Percentiles rank a stretch among this genome's conserved stretches.
Conservation (phyloP, 2,888 invertebrate genomes). For the Zaprionus bogoriensis region DNA sequence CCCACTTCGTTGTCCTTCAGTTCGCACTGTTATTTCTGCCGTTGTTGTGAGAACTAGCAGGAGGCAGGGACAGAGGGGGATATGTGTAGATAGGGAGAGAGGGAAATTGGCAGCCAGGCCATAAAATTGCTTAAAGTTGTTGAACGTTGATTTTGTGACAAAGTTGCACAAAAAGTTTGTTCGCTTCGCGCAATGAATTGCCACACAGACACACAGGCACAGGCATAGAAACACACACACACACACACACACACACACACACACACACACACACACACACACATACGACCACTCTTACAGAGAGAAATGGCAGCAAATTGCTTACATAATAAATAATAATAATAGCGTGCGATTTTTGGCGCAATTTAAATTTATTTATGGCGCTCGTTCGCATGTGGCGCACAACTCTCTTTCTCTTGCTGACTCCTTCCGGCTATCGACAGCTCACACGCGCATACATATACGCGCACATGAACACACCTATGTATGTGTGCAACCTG, state of each 20-base stretch:
- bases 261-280: not conserved
- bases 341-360: slow-evolving; percentile 76
- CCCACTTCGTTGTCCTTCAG: too few relatives aligned
- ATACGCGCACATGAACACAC: not conserved
- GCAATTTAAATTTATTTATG: slow-evolving; percentile 77
- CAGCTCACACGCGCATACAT: slow-evolving; percentile 21
- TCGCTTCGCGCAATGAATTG: too few relatives aligned
- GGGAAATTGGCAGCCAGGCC: slow-evolving; percentile 16
- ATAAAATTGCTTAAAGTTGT: slow-evolving; percentile 52
- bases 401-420: not conserved
- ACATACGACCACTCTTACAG: not conserved
- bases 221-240: not conserved
- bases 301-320: slow-evolving; percentile 62
- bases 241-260: slow-evolving; percentile 5
- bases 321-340: slow-evolving; percentile 78
- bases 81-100: not conserved
- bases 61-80: not conserved
- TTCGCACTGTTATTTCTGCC: not conserved
- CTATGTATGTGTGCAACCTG: not conserved
- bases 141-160: slow-evolving; percentile 53
- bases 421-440: slow-evolving; percentile 31
- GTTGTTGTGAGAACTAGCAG: not conserved
- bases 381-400: slow-evolving; percentile 44
- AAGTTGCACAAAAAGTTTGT: slow-evolving; percentile 63
- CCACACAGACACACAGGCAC: too few relatives aligned